Base-by-base conservation (phyloP, 1,140 invertebrate genomes). In the Sinonovacula constricta region DNA sequence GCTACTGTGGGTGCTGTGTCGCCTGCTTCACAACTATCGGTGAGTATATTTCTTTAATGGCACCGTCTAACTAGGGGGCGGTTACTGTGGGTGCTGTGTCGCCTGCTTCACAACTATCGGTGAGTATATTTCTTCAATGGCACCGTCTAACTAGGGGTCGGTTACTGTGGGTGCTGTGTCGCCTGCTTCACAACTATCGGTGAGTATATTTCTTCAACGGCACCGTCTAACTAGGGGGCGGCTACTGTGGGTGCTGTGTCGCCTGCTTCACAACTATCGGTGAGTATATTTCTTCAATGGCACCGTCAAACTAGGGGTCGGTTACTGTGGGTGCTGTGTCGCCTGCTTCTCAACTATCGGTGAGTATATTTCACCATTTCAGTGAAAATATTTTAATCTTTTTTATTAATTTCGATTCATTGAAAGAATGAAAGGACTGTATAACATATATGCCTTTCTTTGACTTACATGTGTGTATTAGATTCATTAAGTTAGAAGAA, bases 301-400 rank as follows among this genome's bases (percentile, higher is more conserved):
- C 3, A 59, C 24, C 2, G 26, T 76, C 1, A 4, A 36, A 26
- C 49, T 56, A 33, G 72, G 72, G n/a, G 72, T 62, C 4, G 72
- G 72, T 26, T 76, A 76, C 72, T 76, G 72, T 39, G 72, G 72
- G 0, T 76, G 72, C 59, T 76, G 72, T 28, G 12, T 26, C n/a
- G 72, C 62, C 0, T 76, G 72, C 45, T 76, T 76, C 39, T 66
- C 63, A 4, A 15, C 30, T 24, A 1, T 76, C 14, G 62, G 72
- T 76, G n/a, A 18, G 34, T 49, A n/a, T n/a, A n/a, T n/a, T n/a
- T n/a, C n/a, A n/a, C n/a, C n/a, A n/a, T n/a, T n/a, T n/a, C n/a
- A n/a, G n/a, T n/a, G n/a, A n/a, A n/a, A n/a, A n/a, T n/a, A n/a
- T n/a, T n/a, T n/a, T n/a, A n/a, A n/a, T n/a, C n/a, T n/a, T n/a